Base-by-base conservation (phyloP, 1,140 invertebrate genomes). In the Trypoxylus dichotomus region DNA sequence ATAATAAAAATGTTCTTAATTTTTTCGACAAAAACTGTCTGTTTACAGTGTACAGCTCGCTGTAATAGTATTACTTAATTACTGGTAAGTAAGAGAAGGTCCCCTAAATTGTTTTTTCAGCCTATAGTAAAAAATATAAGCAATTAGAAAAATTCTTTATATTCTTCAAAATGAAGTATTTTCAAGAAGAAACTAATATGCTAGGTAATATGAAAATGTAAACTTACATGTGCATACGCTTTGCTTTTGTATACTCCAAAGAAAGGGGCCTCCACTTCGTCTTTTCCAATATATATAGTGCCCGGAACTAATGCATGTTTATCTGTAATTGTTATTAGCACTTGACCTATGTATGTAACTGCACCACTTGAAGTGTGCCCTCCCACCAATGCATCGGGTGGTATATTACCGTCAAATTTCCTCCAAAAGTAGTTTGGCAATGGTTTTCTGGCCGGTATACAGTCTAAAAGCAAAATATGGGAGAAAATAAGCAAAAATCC, bases 391-490 rank as follows among this genome's bases (percentile, higher is more conserved):
- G 71, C 71, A 73, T 73, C 71, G 3, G 13, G 0, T 7, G 71
- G 71, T 32, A 73, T 73, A 11, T 27, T 10, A n/a, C 71, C 71
- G 15, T 73, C 29, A 15, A 27, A 73, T 21, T 73, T 19, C 37
- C 71, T 29, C 71, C 71, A 73, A n/a, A 37, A 73, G 27, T 73
- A 73, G 37, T 29, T 19, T 73, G 60, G 60, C 19, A 19, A 11
- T 8, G 47, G 7, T 21, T 58, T 58, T 13, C 15, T n/a, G 5
- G 47, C 15, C 15, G 15, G 2, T 58, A 58, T 13, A 13, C 47
- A 58, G 47, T 58, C 47, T 58, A 58, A 7, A 13, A 21, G 15
- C 2, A 21, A 58, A 58, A 21, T n/a, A n/a, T n/a, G 47, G 2
- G 32, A 37, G 5, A 37, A 37, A 37, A 32, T 32, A 32, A 32